Conservation (phyloP, 2,797 vertebrate genomes). For the Sebastes baramenuke region DNA sequence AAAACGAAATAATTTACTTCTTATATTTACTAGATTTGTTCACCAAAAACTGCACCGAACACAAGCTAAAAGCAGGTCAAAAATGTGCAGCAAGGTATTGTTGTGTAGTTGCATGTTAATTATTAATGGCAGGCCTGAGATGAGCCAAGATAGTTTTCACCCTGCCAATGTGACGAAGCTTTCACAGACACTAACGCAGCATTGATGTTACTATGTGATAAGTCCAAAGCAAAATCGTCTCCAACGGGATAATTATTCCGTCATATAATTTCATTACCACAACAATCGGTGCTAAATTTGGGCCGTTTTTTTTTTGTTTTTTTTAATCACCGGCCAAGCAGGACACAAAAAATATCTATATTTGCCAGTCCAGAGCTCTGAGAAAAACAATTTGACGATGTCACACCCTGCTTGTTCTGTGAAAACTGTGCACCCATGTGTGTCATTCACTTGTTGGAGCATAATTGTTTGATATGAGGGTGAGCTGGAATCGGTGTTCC, state of each 20-base stretch:
- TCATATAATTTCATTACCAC: background rate
- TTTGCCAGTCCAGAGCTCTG: constrained; percentile 36
- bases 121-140: background rate
- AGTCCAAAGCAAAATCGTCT: background rate
- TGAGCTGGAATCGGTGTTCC: constrained; percentile 31
- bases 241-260: background rate
- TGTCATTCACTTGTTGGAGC: constrained; percentile 38
- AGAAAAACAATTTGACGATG: constrained; percentile 35
- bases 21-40: background rate
- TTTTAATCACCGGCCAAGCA: constrained; percentile 14
- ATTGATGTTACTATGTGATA: background rate
- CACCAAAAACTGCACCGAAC: background rate
- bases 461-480: constrained; percentile 39
- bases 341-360: constrained; percentile 30
- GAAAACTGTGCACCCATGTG: constrained; percentile 39
- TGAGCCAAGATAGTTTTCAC: background rate
- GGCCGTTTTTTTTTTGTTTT: background rate
- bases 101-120: background rate
- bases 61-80: background rate
- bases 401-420: constrained; percentile 37
- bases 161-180: background rate
- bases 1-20: background rate
- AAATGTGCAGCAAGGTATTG: background rate
- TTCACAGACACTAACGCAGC: background rate
- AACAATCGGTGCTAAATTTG: background rate